Percentiles rank a stretch among this genome's conserved stretches.
Evolutionary conservation across 2,888 invertebrate species (phyloP).

Genomic region (Eupeodes luniger): DNA sequence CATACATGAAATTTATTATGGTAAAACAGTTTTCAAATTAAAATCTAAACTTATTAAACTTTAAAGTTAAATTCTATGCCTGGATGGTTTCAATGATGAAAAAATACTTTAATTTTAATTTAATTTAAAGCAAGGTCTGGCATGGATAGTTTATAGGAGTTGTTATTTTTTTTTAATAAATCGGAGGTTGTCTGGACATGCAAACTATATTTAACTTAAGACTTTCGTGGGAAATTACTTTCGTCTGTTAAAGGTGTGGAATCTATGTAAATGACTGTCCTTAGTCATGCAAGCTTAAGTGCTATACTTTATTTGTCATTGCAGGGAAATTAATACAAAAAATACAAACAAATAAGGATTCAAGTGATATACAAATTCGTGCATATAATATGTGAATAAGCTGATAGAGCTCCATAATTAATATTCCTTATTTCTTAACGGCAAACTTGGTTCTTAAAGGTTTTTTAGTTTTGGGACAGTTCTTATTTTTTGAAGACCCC

Average conservation of each 20-base stretch:
- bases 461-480: no score
- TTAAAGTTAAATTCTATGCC: not conserved
- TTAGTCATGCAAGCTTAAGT: conserved; percentile 9
- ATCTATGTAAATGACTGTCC: not conserved
- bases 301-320: not conserved
- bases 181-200: not conserved
- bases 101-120: not conserved
- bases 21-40: conserved; percentile 14
- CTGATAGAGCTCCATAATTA: no score
- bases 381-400: no score
- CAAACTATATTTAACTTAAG: conserved; percentile 8
- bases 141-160: no score
- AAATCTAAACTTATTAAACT: not conserved
- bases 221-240: not conserved
- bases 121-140: not conserved
- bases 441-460: no score
- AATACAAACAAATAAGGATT: no score
- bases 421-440: no score
- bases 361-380: no score
- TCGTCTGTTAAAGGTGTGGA: conserved; percentile 9
- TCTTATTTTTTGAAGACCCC: no score
- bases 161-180: not conserved
- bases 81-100: no score
- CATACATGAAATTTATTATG: not conserved
- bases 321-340: not conserved